Conservation (phyloP, 2,797 vertebrate species). For the Decapterus maruadsi region DNA sequence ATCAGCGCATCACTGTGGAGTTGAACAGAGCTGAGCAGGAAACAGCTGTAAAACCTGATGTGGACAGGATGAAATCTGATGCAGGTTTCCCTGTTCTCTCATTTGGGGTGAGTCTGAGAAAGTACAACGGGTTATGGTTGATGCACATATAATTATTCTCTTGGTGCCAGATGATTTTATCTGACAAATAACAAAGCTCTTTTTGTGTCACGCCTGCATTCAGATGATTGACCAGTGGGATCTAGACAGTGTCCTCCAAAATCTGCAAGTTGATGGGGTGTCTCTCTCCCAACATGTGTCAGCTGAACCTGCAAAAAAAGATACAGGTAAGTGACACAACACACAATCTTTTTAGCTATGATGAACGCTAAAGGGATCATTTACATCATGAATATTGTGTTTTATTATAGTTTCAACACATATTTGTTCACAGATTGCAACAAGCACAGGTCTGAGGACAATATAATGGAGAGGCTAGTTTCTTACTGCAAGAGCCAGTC, state of each 20-base stretch:
- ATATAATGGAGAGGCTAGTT: constrained; percentile 79
- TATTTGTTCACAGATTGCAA: constrained; percentile 61
- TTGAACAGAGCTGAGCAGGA: not conserved
- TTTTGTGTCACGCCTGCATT: constrained; percentile 34
- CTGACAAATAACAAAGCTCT: constrained; percentile 16
- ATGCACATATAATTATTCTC: too few species aligned
- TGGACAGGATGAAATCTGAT: constrained; percentile 8
- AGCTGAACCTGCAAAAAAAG: constrained; percentile 1
- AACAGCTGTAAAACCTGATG: not conserved
- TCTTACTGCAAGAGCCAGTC: constrained; percentile 76
- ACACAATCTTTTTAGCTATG: not conserved
- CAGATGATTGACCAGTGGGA: constrained; percentile 83
- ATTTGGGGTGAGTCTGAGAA: constrained; percentile 58
- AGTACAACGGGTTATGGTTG: not conserved
- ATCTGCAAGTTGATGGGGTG: constrained; percentile 55
- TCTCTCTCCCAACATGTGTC: constrained; percentile 1
- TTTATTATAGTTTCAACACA: constrained; percentile 8
- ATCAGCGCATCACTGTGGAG: not conserved
- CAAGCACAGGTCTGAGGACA: constrained; percentile 42
- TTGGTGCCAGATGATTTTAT: not conserved
- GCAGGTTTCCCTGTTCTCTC: constrained; percentile 41
- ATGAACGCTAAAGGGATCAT: not conserved
- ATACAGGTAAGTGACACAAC: constrained; percentile 30
- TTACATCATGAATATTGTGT: not conserved
- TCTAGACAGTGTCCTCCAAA: constrained; percentile 77